Evolutionary conservation across 2,113 vertebrate species (phyloP).

Genomic region (Artemisiospiza belli): DNA sequence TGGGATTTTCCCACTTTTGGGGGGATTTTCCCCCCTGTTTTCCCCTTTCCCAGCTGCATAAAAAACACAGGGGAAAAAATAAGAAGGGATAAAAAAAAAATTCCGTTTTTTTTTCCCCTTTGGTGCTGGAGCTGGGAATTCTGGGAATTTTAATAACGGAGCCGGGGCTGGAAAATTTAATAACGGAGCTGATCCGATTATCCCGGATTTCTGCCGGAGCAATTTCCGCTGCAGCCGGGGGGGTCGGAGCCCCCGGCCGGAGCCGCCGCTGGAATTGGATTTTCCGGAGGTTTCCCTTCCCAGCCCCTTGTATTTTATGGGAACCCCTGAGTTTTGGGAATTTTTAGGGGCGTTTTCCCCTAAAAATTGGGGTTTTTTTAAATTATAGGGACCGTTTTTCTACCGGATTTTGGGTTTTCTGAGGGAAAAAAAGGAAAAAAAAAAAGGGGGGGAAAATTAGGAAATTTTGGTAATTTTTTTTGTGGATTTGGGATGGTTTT

Average conservation of each 20-base stretch:
- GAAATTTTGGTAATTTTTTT: too few species aligned
- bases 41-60: neutral
- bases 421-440: too few species aligned
- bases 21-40: too few species aligned
- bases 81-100: neutral
- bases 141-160: neutral
- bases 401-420: too few species aligned
- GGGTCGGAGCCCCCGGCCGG: too few species aligned
- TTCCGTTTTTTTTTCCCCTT: neutral
- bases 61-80: neutral
- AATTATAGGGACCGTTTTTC: too few species aligned
- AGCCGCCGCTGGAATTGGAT: neutral
- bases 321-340: neutral
- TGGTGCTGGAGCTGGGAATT: neutral
- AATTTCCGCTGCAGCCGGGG: neutral
- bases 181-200: neutral
- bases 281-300: neutral
- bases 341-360: neutral
- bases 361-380: neutral
- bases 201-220: neutral
- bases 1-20: neutral
- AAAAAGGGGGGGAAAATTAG: neutral
- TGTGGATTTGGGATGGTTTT: neutral
- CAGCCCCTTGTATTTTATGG: too few species aligned
- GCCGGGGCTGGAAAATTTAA: neutral